A percentile compares a stretch with the other conserved stretches of the same genome.
These are phyloP conservation scores for Passer domesticus DNA, from an alignment of 2,113 vertebrate genomes.

Conservation along the genomic window DNA sequence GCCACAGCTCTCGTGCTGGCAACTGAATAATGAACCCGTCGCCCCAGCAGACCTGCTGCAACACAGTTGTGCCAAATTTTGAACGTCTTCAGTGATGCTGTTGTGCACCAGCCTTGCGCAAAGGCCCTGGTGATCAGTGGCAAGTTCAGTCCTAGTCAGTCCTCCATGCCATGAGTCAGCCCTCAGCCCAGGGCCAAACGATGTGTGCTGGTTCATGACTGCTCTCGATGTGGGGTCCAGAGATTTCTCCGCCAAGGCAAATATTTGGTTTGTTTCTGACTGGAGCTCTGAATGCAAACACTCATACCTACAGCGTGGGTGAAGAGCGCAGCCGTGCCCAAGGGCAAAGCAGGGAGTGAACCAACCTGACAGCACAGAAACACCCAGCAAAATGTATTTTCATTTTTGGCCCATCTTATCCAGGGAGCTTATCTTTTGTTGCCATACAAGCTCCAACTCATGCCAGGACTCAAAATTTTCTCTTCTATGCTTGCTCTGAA, in stretches of 20 bases:
- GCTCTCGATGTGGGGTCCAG: constrained; percentile 21
- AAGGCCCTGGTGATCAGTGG: not conserved
- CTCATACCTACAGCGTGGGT: constrained; percentile 25
- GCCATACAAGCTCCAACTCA: not conserved
- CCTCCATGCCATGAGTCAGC: not conserved
- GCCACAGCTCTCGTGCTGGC: not conserved
- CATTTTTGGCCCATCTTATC: not conserved
- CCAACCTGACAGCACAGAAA: constrained; percentile 39
- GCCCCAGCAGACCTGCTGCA: not conserved
- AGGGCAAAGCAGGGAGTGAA: constrained; percentile 41
- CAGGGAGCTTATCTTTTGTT: not conserved
- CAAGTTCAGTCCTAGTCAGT: not conserved
- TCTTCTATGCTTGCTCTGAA: not conserved
- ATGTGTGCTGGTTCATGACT: not conserved
- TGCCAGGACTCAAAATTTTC: not conserved
- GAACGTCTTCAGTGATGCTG: not conserved
- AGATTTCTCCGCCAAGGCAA: not conserved
- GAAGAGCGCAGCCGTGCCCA: not conserved
- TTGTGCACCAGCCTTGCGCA: not conserved
- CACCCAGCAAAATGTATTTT: constrained; percentile 16
- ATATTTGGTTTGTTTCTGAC: constrained; percentile 1
- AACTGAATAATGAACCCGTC: not conserved
- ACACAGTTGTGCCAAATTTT: not conserved
- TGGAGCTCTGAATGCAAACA: constrained; percentile 7
- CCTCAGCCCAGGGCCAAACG: not conserved